Evolutionary conservation across 2,888 invertebrate genomes (phyloP).

Genomic region (Meghimatium bilineatum): DNA sequence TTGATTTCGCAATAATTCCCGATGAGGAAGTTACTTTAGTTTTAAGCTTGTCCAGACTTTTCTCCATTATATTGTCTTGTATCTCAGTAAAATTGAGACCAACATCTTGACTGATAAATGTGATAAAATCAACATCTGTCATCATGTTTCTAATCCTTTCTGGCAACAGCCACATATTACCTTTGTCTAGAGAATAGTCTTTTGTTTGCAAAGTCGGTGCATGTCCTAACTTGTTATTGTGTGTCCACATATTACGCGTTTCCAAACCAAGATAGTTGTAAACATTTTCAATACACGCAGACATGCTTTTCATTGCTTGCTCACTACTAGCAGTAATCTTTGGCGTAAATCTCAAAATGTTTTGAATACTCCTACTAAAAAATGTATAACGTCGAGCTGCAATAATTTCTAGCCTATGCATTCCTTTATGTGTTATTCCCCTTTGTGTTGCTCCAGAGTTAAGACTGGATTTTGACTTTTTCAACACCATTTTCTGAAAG

Average conservation of each 20-base stretch:
- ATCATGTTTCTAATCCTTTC: not conserved
- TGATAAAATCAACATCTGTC: conserved; percentile 21
- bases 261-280: not conserved
- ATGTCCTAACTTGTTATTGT: not conserved
- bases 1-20: not conserved
- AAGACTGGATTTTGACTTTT: conserved; percentile 26
- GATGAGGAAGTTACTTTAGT: not conserved
- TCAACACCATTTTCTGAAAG: conserved; percentile 30
- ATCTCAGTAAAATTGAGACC: not conserved
- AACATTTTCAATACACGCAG: not conserved
- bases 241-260: not conserved
- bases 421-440: not conserved
- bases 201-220: not conserved
- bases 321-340: not conserved
- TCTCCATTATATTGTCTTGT: not conserved
- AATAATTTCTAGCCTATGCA: not conserved
- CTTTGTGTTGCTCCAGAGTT: conserved; percentile 37
- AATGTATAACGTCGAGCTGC: not conserved
- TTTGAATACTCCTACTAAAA: not conserved
- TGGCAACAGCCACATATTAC: not conserved
- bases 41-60: not conserved
- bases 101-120: not conserved
- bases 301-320: not conserved
- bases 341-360: not conserved
- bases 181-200: conserved; percentile 9